phyloP scores from a whole-genome alignment of 2,797 vertebrate species.

The Rhabdophis nuchalis region DNA sequence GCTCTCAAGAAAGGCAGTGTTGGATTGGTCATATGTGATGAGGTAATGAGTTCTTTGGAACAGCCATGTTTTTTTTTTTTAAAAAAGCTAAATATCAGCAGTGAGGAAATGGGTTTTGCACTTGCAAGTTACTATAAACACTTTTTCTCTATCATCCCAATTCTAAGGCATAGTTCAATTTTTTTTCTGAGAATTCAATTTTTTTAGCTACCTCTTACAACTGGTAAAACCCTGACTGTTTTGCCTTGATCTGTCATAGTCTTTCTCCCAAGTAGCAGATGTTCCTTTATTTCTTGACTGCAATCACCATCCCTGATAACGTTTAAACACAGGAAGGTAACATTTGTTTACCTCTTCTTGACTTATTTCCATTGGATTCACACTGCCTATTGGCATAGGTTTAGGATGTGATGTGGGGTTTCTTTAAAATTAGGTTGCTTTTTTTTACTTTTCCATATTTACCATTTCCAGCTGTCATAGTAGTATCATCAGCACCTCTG shows the following conservation, averaged over 20 bases:
- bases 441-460: background rate
- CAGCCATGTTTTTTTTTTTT: background rate
- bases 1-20: conserved; percentile 87
- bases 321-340: background rate
- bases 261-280: background rate
- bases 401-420: background rate
- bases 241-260: background rate
- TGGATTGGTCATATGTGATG: conserved; percentile 93
- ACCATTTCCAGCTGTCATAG: background rate
- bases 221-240: background rate
- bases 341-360: background rate
- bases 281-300: background rate
- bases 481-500: background rate
- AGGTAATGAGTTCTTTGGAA: conserved; percentile 70
- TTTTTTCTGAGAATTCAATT: background rate
- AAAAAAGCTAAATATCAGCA: background rate
- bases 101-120: background rate
- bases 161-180: background rate
- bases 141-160: background rate
- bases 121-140: background rate
- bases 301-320: background rate
- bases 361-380: background rate
- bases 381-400: background rate
- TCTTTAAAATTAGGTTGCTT: background rate
- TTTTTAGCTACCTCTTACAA: background rate